Evolutionary conservation across 1,140 invertebrate genomes (phyloP).

Genomic region (Drosophila suzukii): DNA sequence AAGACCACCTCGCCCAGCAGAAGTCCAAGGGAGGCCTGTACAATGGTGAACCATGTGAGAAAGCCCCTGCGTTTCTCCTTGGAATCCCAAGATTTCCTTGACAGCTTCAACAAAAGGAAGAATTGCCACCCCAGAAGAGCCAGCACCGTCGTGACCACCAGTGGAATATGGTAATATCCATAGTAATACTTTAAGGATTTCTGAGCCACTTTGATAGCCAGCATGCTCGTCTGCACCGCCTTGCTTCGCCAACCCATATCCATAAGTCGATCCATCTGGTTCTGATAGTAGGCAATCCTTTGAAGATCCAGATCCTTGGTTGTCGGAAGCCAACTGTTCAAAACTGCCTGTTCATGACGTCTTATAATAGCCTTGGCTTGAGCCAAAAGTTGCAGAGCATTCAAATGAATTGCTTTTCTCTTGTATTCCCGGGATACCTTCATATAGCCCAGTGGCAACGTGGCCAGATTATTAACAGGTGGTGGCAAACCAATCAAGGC

Average conservation of each 20-base stretch:
- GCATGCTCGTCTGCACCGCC: slow-evolving; percentile 21
- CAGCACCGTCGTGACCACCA: slow-evolving; percentile 86
- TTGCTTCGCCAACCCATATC: slow-evolving; percentile 3
- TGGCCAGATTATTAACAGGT: slow-evolving; percentile 95
- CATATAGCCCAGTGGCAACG: slow-evolving; percentile 87
- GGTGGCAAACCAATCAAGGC: slow-evolving; percentile 93
- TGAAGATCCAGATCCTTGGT: slow-evolving; percentile 19
- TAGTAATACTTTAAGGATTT: slow-evolving; percentile 90
- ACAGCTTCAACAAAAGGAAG: slow-evolving; percentile 34
- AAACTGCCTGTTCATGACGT: slow-evolving; percentile 35
- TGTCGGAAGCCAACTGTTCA: slow-evolving; percentile 44
- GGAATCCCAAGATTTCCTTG: not conserved
- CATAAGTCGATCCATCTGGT: slow-evolving; percentile 12
- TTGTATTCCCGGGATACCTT: slow-evolving; percentile 86
- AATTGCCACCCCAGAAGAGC: slow-evolving; percentile 89
- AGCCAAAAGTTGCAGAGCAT: slow-evolving; percentile 89
- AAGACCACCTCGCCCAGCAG: slow-evolving; percentile 24
- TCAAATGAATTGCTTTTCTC: slow-evolving; percentile 88
- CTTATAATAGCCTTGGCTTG: slow-evolving; percentile 87
- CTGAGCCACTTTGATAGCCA: slow-evolving; percentile 76
- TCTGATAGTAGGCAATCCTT: slow-evolving; percentile 20
- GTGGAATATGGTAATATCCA: slow-evolving; percentile 89
- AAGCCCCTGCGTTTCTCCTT: not conserved
- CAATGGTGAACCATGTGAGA: not conserved
- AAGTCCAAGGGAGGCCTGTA: slow-evolving; percentile 16